These are phyloP conservation scores for Melanargia galathea DNA, from an alignment of 2,888 invertebrate genomes.

Conservation along the genomic window DNA sequence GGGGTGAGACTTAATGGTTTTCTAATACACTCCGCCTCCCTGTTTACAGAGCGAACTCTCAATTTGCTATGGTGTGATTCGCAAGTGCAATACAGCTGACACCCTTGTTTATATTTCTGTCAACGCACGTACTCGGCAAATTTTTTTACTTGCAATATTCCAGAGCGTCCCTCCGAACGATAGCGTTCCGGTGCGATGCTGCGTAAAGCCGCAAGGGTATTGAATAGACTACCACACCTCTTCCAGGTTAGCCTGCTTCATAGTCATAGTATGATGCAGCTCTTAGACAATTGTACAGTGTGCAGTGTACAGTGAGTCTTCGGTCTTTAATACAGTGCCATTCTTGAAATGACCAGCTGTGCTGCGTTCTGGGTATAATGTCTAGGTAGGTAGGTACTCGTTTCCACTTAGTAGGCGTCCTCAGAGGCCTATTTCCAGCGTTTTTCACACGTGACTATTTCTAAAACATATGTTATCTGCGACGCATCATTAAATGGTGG, in stretches of 20 bases:
- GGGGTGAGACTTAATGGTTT: slow-evolving; percentile 65
- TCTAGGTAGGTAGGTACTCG: too few species aligned
- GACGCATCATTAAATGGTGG: slow-evolving; percentile 19
- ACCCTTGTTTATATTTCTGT: slow-evolving; percentile 66
- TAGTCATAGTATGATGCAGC: too few species aligned
- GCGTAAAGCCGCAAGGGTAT: neutral
- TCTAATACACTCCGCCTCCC: slow-evolving; percentile 67
- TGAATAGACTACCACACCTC: neutral
- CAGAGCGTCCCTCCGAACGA: neutral
- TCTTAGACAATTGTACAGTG: too few species aligned
- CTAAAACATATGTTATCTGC: slow-evolving; percentile 16
- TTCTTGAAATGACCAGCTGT: too few species aligned
- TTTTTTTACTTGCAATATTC: neutral
- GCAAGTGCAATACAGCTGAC: slow-evolving; percentile 55
- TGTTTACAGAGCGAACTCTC: slow-evolving; percentile 60
- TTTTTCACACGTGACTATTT: slow-evolving; percentile 1
- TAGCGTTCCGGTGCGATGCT: neutral
- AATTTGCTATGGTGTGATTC: slow-evolving; percentile 76
- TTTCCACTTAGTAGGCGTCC: neutral
- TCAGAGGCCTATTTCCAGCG: neutral
- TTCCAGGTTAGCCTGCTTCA: neutral
- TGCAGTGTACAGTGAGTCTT: too few species aligned
- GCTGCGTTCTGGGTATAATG: too few species aligned
- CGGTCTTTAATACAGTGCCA: too few species aligned
- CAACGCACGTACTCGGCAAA: slow-evolving; percentile 14